Base-by-base conservation (phyloP, 2,797 vertebrate genomes). In the Siniperca scherzeri region DNA sequence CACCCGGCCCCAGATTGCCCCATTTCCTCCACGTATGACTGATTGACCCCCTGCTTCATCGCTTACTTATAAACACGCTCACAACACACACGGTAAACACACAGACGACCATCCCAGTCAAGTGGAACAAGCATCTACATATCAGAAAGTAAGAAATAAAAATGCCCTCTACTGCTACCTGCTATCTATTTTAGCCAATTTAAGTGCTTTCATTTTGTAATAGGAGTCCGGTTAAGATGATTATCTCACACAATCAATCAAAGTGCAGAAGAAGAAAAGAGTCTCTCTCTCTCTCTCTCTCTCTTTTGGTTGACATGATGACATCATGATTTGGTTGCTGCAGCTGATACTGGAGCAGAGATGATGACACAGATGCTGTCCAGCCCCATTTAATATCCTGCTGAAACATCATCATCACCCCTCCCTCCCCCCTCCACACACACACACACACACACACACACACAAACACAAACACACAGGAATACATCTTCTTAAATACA, bases 1-100 rank as follows among this genome's bases (percentile, higher is more conserved):
- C 95, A 95, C 91, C 89, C 85, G 80, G 92, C 85, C 92, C 90
- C 93, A 95, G 93, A 93, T 94, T 93, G 94, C 92, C 92, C 93
- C 91, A 92, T 94, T 95, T 94, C 92, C 93, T 93, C 91, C 91
- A 88, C 91, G 76, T 92, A 92, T 94, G 94, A 95, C 93, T 90
- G 95, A 95, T 94, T 87, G 93, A 91, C 89, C 94, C 87, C 81
- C 89, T 79, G 88, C 87, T 90, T 90, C 91, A 83, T 86, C 74
- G 83, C 88, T 88, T 75, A 81, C 93, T 90, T 79, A 87, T 84
- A 88, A 89, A 92, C 89, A 86, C 78, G 7, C 79, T 48, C 77
- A 66, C 19, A 30, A 76, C 76, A 76, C 79, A 42, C 70, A 5
- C 16, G 0, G 33, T 40, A 59, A 42, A 82, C 83, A 70, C 16